These are phyloP conservation scores for Setipinna tenuifilis DNA, from an alignment of 2,797 vertebrate species.

Conservation along the genomic window DNA sequence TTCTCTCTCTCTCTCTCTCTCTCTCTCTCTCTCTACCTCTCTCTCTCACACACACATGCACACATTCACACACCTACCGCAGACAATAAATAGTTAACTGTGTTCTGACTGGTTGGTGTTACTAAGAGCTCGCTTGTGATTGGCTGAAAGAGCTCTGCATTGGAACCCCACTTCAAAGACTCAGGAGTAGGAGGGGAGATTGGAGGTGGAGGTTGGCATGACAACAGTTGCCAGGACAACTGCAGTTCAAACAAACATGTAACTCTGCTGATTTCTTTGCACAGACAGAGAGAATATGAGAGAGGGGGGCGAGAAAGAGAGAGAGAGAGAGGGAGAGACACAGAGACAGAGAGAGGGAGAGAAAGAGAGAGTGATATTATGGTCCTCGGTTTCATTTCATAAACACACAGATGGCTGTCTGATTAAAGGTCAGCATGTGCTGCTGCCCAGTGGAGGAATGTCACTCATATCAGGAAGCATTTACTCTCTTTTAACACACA, in stretches of 20 bases:
- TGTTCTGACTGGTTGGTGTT: conserved; percentile 55
- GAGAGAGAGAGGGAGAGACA: conserved; percentile 27
- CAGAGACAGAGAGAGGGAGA: background rate
- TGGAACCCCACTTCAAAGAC: conserved; percentile 67
- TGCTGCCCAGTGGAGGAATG: conserved; percentile 45
- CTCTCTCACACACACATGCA: conserved; percentile 27
- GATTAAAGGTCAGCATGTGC: conserved; percentile 41
- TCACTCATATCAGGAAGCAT: conserved; percentile 23
- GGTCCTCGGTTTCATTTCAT: conserved; percentile 47
- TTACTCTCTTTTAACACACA: background rate
- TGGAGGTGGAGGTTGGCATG: conserved; percentile 66
- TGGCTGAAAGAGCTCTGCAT: conserved; percentile 65
- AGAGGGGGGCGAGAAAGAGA: background rate
- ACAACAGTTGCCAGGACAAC: conserved; percentile 74
- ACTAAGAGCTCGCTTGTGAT: conserved; percentile 57
- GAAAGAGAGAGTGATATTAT: background rate
- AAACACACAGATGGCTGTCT: conserved; percentile 50
- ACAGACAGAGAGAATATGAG: conserved; percentile 28
- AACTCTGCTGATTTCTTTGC: conserved; percentile 55
- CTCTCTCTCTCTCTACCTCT: no score
- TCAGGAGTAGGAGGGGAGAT: conserved; percentile 52
- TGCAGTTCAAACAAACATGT: conserved; percentile 72
- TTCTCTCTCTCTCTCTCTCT: no score
- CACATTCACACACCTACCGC: conserved; percentile 30
- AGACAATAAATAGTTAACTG: conserved; percentile 56